phyloP scores from a whole-genome alignment of 1,140 invertebrate species.

The Aphaenogaster ashmeadi region DNA sequence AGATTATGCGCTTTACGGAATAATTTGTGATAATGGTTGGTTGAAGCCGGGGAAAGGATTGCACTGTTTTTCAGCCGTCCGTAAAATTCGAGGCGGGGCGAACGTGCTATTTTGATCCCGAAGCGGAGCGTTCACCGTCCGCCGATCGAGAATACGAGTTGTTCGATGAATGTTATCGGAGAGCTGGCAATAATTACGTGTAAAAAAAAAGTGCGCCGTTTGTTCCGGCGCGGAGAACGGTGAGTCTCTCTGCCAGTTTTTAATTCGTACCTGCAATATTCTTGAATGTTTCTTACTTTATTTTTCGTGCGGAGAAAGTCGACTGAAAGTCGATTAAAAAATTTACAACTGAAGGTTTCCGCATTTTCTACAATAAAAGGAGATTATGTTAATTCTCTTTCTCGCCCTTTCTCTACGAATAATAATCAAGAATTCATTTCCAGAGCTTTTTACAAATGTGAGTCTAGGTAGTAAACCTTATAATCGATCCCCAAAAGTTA shows the following conservation, averaged over 20 bases:
- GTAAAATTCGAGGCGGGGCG: slow-evolving; percentile 52
- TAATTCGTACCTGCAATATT: background rate
- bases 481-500: background rate
- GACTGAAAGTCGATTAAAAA: background rate
- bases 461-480: background rate
- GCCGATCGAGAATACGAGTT: background rate
- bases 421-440: background rate
- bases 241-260: slow-evolving; percentile 6
- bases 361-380: background rate
- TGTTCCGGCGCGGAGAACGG: background rate
- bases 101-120: slow-evolving; percentile 35
- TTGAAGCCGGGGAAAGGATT: slow-evolving; percentile 30
- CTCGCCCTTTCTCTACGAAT: background rate
- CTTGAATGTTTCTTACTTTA: background rate
- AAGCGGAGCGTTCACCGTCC: background rate
- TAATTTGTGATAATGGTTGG: slow-evolving; percentile 72
- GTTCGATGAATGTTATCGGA: slow-evolving; percentile 16
- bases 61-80: slow-evolving; percentile 67
- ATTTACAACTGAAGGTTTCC: background rate
- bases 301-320: too few relatives aligned
- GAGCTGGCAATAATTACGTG: slow-evolving; percentile 34
- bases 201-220: background rate
- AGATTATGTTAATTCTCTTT: background rate
- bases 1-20: slow-evolving; percentile 69
- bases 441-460: background rate